These are phyloP conservation scores for Apostichopus japonicus DNA, from an alignment of 35 echinoderm and acorn worm genomes.

Conservation along the genomic window DNA sequence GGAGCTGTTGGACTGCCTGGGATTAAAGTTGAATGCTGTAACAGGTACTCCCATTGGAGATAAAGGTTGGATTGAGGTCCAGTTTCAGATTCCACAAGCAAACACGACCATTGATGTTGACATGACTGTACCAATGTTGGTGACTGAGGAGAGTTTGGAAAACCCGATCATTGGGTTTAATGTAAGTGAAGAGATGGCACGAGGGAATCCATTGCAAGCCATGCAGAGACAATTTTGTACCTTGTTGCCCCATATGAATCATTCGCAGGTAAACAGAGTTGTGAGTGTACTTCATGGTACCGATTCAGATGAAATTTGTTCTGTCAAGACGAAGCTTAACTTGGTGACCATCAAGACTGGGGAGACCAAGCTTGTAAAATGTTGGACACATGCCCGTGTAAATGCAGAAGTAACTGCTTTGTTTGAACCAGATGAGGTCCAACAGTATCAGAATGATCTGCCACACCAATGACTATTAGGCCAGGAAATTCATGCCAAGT, in stretches of 20 bases:
- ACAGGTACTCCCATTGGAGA: background rate
- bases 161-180: constrained; percentile 41
- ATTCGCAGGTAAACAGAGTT: too few relatives aligned
- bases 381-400: constrained; percentile 12
- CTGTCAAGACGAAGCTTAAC: background rate
- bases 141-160: constrained; percentile 35
- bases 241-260: constrained; percentile 14
- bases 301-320: constrained; percentile 4
- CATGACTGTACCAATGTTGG: constrained; percentile 19
- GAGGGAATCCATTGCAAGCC: too few relatives aligned
- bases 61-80: constrained; percentile 27
- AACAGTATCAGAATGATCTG: too few relatives aligned
- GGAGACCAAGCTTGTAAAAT: background rate
- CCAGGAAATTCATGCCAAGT: too few relatives aligned
- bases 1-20: background rate
- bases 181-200: constrained; percentile 33
- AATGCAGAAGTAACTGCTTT: background rate
- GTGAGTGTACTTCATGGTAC: too few relatives aligned
- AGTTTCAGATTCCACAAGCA: background rate
- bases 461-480: too few relatives aligned
- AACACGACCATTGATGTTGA: background rate
- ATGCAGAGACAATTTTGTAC: background rate
- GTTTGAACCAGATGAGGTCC: constrained; percentile 32
- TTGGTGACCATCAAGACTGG: background rate
- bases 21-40: background rate